phyloP scores from a whole-genome alignment of 2,113 vertebrate species.

The Microtus ochrogaster region DNA sequence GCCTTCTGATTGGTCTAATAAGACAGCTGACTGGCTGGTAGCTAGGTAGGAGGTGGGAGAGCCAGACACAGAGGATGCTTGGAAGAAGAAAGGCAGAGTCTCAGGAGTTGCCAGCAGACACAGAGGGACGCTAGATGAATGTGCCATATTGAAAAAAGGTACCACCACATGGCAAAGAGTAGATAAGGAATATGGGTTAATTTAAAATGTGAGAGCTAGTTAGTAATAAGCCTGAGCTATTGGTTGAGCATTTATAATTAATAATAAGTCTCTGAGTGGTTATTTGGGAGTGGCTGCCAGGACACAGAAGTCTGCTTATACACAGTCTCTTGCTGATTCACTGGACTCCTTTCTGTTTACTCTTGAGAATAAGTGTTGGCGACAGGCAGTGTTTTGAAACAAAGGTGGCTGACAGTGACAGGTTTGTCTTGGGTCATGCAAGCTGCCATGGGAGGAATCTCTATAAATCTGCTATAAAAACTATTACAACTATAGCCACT shows the following conservation, averaged over 20 bases:
- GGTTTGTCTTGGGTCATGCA: not conserved
- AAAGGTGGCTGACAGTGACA: fast-evolving
- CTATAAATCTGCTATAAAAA: not conserved
- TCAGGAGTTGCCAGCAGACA: not conserved
- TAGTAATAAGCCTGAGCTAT: not conserved
- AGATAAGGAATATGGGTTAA: not conserved
- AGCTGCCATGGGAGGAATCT: not conserved
- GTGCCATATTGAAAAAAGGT: not conserved
- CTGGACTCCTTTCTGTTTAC: not conserved
- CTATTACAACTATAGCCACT: too few species aligned
- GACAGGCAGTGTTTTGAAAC: not conserved
- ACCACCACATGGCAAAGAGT: not conserved
- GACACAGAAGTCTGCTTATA: not conserved
- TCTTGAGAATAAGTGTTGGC: not conserved
- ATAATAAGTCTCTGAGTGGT: not conserved
- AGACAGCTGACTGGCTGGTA: not conserved
- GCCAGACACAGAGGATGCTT: not conserved
- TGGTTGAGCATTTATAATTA: not conserved
- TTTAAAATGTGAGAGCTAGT: not conserved
- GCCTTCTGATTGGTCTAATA: not conserved
- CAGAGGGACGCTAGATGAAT: not conserved
- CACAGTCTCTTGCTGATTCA: not conserved
- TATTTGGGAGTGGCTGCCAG: not conserved
- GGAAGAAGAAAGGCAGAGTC: not conserved
- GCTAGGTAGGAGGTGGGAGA: not conserved